Evolutionary conservation across 2,888 invertebrate species (phyloP), one percentile per base, ranked within the genome.

Genomic region (Hypsopygia costalis): DNA sequence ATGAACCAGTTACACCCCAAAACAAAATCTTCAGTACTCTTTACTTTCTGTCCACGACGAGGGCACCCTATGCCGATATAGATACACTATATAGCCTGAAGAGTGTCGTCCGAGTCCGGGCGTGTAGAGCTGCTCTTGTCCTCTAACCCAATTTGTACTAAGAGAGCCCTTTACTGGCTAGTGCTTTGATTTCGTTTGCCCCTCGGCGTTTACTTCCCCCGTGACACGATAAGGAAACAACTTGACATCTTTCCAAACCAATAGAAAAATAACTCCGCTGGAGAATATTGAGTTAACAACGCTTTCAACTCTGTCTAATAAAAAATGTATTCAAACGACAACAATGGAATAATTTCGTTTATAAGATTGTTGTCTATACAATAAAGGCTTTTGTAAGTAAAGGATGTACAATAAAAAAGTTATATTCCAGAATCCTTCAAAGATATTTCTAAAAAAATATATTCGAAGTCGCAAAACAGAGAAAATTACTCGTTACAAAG

Each of bases 61-160:
- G n/a, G n/a, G n/a, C n/a, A n/a, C n/a, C n/a, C n/a, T n/a, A n/a
- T 16, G 16, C 16, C 16, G 16, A 16, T 16, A 16, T 16, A 16
- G 4, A 4, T 16, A 16, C 16, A 16, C 16, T 16, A 4, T 4
- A 16, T 4, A 16, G 16, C 16, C 2, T 4, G 16, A 16, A 16
- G n/a, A n/a, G 16, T 16, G 16, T 4, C 16, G 16, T 3, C 16
- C 16, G 16, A 16, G 16, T 16, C 52, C 51, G 47, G 52, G 46
- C 42, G 55, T 57, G 55, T 56, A 65, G 62, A 65, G 62, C 60
- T 58, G 62, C 59, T 60, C 66, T 62, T 59, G 62, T 65, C 58
- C 58, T 50, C 54, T 65, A 73, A 77, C 69, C 68, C 70, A 78
- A 74, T 78, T 76, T 71, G 62, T 54, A 59, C 59, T 54, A 63